Base-by-base conservation (phyloP, 1,140 invertebrate genomes). In the Aphaenogaster floridana region DNA sequence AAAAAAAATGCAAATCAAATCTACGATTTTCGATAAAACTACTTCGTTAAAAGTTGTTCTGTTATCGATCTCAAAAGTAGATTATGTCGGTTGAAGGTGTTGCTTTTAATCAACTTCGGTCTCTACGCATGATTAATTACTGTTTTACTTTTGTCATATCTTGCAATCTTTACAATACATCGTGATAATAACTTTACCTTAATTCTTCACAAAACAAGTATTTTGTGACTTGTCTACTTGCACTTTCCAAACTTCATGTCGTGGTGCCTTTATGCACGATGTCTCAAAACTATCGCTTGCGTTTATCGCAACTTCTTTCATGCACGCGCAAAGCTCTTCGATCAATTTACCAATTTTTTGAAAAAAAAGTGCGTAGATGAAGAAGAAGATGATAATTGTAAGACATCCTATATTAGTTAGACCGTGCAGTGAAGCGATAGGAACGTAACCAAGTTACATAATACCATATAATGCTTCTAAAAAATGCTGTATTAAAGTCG, bases 211-310 rank as follows among this genome's bases (percentile, higher is more conserved):
- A 42, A 52, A 17, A 69, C 36, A 57, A 71, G 39, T 57, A 34
- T 45, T 71, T 66, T 69, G 36, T 34, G 50, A 81, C 50, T 68
- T 42, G 77, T 69, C 48, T 80, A 69, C 63, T 81, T 45, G 66
- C 28, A 42, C 64, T 69, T 81, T 81, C 21, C 34, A 13, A 81
- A 81, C 21, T 81, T 81, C 39, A 5, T 13, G 9, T 45, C 50
- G 28, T 15, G 66, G 5, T 45, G 39, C 9, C 15, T 71, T 71
- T 39, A 21, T 57, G 3, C 13, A 69, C 2, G 3, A 39, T n/a
- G 21, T 42, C 36, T 52, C 45, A 54, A 69, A 9, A 81, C 17
- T 69, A 39, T 64, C 61, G 13, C 34, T 17, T 11, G n/a, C 34
- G 21, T 36, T 63, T 78, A 52, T 79, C 45, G 17, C 11, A 39